Conservation (phyloP, 2,113 vertebrate species). For the Sceloporus undulatus region DNA sequence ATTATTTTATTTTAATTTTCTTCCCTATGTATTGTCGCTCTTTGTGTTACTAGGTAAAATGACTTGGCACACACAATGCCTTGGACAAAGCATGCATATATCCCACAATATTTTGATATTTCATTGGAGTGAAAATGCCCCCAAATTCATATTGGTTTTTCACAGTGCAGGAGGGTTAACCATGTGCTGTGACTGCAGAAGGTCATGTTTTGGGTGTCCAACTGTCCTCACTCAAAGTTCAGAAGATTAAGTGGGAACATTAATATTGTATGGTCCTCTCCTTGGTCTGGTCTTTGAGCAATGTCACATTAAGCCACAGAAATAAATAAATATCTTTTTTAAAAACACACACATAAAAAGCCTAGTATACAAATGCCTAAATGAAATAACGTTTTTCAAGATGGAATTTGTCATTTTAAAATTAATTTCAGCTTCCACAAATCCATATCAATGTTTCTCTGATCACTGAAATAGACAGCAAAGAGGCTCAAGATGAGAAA, state of each 20-base stretch:
- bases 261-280: no score
- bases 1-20: no score
- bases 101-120: no score
- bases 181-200: no score
- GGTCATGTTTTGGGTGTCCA: background rate
- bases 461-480: slow-evolving; percentile 19
- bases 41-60: no score
- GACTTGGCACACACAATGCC: no score
- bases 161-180: no score
- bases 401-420: background rate
- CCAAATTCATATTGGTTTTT: no score
- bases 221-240: background rate
- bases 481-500: slow-evolving; percentile 15
- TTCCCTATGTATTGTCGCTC: no score
- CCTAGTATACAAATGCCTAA: background rate
- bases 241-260: background rate
- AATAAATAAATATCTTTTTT: background rate
- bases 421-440: background rate
- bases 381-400: background rate
- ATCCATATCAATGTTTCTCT: slow-evolving; percentile 20
- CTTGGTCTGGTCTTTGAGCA: background rate
- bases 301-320: background rate
- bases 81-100: no score
- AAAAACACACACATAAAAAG: background rate
- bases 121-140: no score